A percentile compares a stretch with the other conserved stretches of the same genome.
These are phyloP conservation scores for Nomada goodeniana DNA, from an alignment of 2,888 invertebrate genomes.

Conservation along the genomic window DNA sequence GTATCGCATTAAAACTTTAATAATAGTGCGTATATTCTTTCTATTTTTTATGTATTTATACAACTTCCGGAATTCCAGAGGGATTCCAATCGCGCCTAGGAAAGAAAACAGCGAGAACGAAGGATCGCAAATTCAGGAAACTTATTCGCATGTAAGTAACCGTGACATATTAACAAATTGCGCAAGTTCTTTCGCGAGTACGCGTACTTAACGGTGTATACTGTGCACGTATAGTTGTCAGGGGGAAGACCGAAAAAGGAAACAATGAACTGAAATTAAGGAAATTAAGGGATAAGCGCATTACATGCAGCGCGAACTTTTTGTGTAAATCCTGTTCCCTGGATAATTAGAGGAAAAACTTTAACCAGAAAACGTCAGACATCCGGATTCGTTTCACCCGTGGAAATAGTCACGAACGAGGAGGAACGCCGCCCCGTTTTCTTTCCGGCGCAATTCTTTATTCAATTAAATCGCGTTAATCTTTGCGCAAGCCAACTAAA, in stretches of 20 bases:
- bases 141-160: not conserved
- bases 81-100: not conserved
- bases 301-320: conserved; percentile 23
- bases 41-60: not conserved
- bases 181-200: conserved; percentile 5
- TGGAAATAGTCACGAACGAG: conserved; percentile 5
- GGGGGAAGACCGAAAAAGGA: not conserved
- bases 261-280: conserved; percentile 34
- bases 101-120: not conserved
- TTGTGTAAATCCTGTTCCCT: conserved; percentile 32
- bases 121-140: not conserved
- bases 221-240: too few relatives aligned
- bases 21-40: too few relatives aligned
- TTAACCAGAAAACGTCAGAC: conserved; percentile 25
- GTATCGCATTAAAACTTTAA: too few relatives aligned
- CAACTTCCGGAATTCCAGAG: not conserved
- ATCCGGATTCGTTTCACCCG: conserved; percentile 21
- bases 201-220: not conserved
- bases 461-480: conserved; percentile 5
- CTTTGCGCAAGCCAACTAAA: not conserved
- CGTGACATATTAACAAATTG: conserved; percentile 18
- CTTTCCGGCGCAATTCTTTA: conserved; percentile 1
- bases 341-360: conserved; percentile 49
- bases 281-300: conserved; percentile 22
- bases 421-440: not conserved